Evolutionary conservation across 2,113 vertebrate species (phyloP), one percentile per base, ranked within the genome.

Genomic region (Lagopus muta): DNA sequence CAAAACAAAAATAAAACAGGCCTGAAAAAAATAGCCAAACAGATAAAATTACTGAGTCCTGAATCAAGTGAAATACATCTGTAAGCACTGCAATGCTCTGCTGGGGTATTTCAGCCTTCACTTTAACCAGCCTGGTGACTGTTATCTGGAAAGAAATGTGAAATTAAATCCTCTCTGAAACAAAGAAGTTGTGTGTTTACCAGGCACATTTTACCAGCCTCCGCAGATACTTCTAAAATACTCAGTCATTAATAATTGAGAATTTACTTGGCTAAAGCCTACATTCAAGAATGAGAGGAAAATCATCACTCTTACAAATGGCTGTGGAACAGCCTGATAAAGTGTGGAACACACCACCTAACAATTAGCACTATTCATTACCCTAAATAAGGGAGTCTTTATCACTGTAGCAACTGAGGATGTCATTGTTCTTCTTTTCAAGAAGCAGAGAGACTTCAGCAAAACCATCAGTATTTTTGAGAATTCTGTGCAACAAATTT

Each of bases 291-390:
- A 61, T 20, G n/a, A 88, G 64, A 82, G 93, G 82, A 83, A 92
- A 88, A 94, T 61, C 13, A 85, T 61, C 50, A 47, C 36, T 92
- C 75, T 83, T 3, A 8, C 25, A 60, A 91, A 90, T 38, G 57
- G 79, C 88, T 93, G 79, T 81, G 79, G 74, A 96, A 55, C 86
- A 87, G 82, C 64, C 81, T 66, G 62, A 88, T 74, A 91, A 82
- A 93, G 50, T 89, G 84, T 77, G 85, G 94, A 80, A 86, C 55
- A 74, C 80, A 79, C 71, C 93, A 93, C 79, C 67, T 67, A 93
- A 96, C 91, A 96, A 96, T 94, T 72, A 83, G 86, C 21, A 30
- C 80, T 91, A 95, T 95, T 96, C 90, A 93, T 61, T 83, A 75
- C 28, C 28, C 88, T 79, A 86, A 65, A 14, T 27, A 86, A 95